Percentiles rank a stretch among this genome's conserved stretches.
These are phyloP conservation scores for Limnodromus scolopaceus DNA, from an alignment of 2,797 vertebrate genomes.

Conservation along the genomic window DNA sequence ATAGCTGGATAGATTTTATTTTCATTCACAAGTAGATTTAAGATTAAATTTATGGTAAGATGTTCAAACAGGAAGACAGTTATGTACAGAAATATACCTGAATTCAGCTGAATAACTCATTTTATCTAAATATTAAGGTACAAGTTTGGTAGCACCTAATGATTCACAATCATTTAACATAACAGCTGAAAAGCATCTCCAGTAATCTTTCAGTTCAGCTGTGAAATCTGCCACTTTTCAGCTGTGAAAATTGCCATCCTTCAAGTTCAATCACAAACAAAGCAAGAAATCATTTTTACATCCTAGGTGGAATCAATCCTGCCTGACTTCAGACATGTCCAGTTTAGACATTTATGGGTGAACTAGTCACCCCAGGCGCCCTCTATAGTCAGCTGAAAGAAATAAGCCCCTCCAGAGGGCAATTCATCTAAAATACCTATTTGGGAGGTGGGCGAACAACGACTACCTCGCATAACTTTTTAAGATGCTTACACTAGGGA, in stretches of 20 bases:
- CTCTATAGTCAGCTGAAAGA: neutral
- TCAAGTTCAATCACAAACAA: neutral
- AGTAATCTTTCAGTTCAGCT: neutral
- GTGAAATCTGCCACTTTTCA: constrained; percentile 4
- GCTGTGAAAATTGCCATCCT: neutral
- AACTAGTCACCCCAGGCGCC: neutral
- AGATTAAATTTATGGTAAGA: neutral
- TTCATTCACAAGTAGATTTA: neutral
- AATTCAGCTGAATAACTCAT: neutral
- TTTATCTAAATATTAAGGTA: neutral
- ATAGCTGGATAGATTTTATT: neutral
- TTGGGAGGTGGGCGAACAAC: neutral
- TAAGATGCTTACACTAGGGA: neutral
- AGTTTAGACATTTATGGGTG: neutral
- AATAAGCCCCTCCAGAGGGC: neutral
- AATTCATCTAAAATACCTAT: neutral
- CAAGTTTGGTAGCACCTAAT: neutral
- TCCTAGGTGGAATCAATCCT: neutral
- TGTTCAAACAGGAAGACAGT: neutral
- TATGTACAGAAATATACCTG: neutral
- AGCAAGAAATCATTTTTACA: neutral
- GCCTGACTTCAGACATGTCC: neutral
- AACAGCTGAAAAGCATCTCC: neutral
- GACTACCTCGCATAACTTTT: neutral
- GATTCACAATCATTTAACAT: neutral